Conservation (phyloP, 2,797 vertebrate genomes). For the Scomberomorus guttatus region DNA sequence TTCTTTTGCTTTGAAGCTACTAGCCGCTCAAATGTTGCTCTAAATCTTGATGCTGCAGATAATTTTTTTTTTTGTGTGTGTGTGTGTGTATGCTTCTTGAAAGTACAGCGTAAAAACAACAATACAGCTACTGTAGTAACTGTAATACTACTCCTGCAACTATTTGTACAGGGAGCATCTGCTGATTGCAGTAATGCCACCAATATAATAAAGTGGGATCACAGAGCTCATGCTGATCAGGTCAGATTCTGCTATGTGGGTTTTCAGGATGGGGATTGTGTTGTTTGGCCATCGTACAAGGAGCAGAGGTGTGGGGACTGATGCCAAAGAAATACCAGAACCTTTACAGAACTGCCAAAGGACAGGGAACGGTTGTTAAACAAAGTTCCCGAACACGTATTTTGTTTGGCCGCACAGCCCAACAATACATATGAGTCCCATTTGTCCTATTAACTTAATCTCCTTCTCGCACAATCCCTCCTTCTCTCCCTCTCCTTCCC, state of each 20-base stretch:
- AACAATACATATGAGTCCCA: conserved; percentile 68
- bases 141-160: background rate
- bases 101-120: conserved; percentile 6
- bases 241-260: conserved; percentile 52
- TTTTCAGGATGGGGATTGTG: conserved; percentile 55
- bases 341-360: conserved; percentile 60
- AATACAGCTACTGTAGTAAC: background rate
- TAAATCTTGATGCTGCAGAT: conserved; percentile 29
- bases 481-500: conserved; percentile 10
- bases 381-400: conserved; percentile 60
- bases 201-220: conserved; percentile 39
- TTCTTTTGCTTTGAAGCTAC: conserved; percentile 30
- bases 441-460: conserved; percentile 68
- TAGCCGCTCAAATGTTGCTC: conserved; percentile 17
- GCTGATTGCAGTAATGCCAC: conserved; percentile 26
- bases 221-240: conserved; percentile 40
- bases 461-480: conserved; percentile 29
- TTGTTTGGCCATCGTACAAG: conserved; percentile 62
- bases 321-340: conserved; percentile 67
- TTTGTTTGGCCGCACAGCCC: conserved; percentile 68
- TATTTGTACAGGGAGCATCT: conserved; percentile 17
- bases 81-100: background rate
- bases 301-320: conserved; percentile 45
- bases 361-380: conserved; percentile 39
- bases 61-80: conserved; percentile 4